phyloP scores from a whole-genome alignment of 2,113 vertebrate genomes.

The Pteropus alecto region DNA sequence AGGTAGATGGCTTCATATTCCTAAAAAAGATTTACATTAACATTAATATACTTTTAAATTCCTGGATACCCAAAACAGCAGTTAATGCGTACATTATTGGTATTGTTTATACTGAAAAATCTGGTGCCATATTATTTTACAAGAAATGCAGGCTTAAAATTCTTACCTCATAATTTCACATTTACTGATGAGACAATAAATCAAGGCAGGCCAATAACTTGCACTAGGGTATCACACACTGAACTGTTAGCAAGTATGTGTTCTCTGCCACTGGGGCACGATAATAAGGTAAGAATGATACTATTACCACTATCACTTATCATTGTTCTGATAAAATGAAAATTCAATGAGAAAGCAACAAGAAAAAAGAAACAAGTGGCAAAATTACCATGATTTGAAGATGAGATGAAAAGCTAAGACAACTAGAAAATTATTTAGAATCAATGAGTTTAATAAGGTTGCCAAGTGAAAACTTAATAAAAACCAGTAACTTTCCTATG shows the following conservation, averaged over 20 bases:
- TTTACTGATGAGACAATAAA: background rate
- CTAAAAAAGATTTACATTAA: conserved; percentile 79
- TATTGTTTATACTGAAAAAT: conserved; percentile 22
- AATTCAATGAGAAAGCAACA: background rate
- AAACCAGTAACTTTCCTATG: background rate
- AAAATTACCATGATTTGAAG: background rate
- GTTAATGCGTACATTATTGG: background rate
- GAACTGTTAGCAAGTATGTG: background rate
- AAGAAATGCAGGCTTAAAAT: conserved; percentile 43
- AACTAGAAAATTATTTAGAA: background rate
- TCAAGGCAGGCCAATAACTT: background rate
- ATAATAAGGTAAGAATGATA: background rate
- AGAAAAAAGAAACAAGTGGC: background rate
- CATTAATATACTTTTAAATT: conserved; percentile 29
- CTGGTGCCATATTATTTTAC: background rate
- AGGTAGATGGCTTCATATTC: conserved; percentile 99
- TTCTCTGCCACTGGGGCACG: background rate
- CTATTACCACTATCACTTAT: background rate
- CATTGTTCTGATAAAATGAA: background rate
- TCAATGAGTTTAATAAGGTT: background rate
- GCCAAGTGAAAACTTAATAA: background rate
- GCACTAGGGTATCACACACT: background rate
- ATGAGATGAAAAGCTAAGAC: background rate
- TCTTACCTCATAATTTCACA: background rate
- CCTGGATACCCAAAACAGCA: background rate